phyloP scores from a whole-genome alignment of 2,113 vertebrate species.

The Tragelaphus scriptus region DNA sequence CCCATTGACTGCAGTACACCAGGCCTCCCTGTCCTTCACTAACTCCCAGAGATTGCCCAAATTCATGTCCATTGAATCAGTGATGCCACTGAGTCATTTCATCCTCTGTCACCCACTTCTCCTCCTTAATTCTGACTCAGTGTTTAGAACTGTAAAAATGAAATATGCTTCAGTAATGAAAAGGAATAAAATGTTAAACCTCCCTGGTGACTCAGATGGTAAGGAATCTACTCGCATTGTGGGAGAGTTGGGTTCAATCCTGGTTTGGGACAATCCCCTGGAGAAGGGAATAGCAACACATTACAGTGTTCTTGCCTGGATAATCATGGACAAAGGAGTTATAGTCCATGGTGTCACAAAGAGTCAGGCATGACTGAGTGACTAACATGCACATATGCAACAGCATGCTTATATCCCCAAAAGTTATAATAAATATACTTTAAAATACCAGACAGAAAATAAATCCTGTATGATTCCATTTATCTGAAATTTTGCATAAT shows the following conservation, averaged over 20 bases:
- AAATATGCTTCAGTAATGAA: not conserved
- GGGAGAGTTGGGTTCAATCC: not conserved
- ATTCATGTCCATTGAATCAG: not conserved
- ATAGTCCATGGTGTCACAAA: not conserved
- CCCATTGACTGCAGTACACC: not conserved
- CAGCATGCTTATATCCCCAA: not conserved
- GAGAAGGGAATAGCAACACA: not conserved
- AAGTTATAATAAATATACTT: not conserved
- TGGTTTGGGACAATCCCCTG: not conserved
- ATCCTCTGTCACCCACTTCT: not conserved
- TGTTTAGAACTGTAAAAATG: not conserved
- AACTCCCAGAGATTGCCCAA: not conserved
- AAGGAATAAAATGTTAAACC: not conserved
- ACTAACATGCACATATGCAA: fast-evolving
- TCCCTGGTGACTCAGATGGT: not conserved
- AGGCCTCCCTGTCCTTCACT: not conserved
- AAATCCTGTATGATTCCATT: not conserved
- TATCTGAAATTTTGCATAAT: not conserved
- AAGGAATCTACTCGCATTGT: not conserved
- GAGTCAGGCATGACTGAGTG: not conserved
- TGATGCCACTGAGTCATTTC: not conserved
- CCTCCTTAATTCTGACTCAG: not conserved
- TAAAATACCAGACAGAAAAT: not conserved
- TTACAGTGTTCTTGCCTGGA: not conserved
- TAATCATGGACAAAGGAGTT: not conserved